Evolutionary conservation across 1,140 invertebrate species (phyloP), one percentile per base, ranked within the genome.

Genomic region (Dryas iulia): DNA sequence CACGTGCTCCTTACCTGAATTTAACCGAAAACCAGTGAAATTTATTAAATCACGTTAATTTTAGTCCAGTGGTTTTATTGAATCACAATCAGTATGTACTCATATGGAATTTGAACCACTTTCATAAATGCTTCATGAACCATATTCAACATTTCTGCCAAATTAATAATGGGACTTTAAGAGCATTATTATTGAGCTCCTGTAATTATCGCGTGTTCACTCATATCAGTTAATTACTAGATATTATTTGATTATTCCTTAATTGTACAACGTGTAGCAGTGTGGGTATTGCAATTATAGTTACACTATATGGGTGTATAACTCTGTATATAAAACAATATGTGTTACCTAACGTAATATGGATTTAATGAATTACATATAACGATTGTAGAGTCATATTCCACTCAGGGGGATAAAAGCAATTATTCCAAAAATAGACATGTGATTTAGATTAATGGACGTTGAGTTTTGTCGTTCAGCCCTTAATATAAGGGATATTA

Each of bases 141-240:
- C 35, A 39, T 39, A 39, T 14, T 39, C 14, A 18, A 39, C n/a
- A 18, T 39, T 39, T 39, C 35, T 39, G 35, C 5, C 35, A 18
- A 12, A 39, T 39, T 39, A 39, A 39, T 39, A 14, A 39, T 39
- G 6, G 35, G n/a, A 39, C 35, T 39, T 39, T 39, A 39, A 39
- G n/a, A 39, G 35, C 35, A 39, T 39, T n/a, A 39, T 39, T 39
- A 39, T n/a, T n/a, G n/a, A 39, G 35, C 35, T n/a, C n/a, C 35
- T 39, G 35, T 18, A 39, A 39, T 39, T 39, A 39, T 39, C n/a
- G 12, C 35, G 6, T 39, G 35, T 39, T 39, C 35, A n/a, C 35
- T 39, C 35, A 39, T 18, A 39, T 39, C 5, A 39, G 35, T 18
- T 39, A 39, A 39, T 39, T 39, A 39, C 35, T 39, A 7, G n/a